Base-by-base conservation (phyloP, 2,888 invertebrate species). In the Dryobotodes eremita region DNA sequence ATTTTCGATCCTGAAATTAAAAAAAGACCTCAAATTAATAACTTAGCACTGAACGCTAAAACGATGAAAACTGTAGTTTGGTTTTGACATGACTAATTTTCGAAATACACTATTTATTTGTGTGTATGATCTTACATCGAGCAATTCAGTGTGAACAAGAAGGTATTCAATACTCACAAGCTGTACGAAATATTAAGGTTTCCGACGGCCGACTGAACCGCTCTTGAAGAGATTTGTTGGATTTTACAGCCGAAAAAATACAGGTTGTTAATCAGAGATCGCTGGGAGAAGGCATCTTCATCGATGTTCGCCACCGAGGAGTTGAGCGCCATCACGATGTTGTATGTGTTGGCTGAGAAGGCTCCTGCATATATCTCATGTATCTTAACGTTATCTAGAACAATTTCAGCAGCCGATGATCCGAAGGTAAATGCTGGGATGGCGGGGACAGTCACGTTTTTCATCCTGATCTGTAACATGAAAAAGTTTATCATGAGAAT, bases 301-400 rank as follows among this genome's bases (percentile, higher is more conserved):
- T 97, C 97, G 66, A 98, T 97, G 53, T 95, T 93, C 73, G 97
- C 93, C 79, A 98, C 97, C 17, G 97, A 97, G 66, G 97, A 97
- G 92, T 98, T 98, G 81, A 97, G 96, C 31, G 98, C 97, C 86
- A 95, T 95, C 15, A 98, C 97, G 71, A 97, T 95, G 84, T 97
- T 97, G 89, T 98, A 97, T 64, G 97, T 97, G 89, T 97, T 97
- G 3, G 98, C 98, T 73, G 97, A 97, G 90, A 98, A 98, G 0
- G 98, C 98, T 71, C 97, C 97, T 59, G 96, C 94, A 36, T 97
- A 95, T 66, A 98, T 97, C 17, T 96, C 95, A 59, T 96, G 95
- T 23, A 98, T 97, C 86, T 95, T 95, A 69, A 96, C 94, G 1
- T 89, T 86, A 81, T 97, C 96, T 93, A 98, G 94, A 53, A 95